Percentiles rank a stretch among this genome's conserved stretches.
Evolutionary conservation across 2,888 invertebrate genomes (phyloP).

Genomic region (Trachelus iudaicus): DNA sequence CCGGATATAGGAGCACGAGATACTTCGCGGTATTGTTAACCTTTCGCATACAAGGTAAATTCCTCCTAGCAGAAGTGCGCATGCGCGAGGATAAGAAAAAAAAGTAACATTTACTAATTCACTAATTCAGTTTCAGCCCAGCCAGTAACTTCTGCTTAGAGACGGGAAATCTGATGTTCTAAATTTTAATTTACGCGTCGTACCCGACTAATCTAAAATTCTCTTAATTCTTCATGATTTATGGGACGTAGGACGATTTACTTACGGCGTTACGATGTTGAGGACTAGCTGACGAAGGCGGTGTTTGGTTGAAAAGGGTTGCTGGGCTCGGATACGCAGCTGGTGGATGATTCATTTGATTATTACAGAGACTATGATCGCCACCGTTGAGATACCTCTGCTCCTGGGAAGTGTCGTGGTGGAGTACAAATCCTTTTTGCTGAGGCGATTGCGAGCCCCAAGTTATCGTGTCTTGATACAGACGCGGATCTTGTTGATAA

Average conservation of each 20-base stretch:
- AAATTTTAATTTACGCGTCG: too few species aligned
- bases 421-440: slow-evolving; percentile 75
- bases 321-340: slow-evolving; percentile 66
- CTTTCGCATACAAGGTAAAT: too few species aligned
- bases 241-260: slow-evolving; percentile 13
- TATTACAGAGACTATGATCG: slow-evolving; percentile 69
- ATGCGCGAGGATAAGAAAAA: too few species aligned
- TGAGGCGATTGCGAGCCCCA: slow-evolving; percentile 63
- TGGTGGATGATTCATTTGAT: slow-evolving; percentile 69
- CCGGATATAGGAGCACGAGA: too few species aligned
- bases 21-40: too few species aligned
- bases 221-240: too few species aligned
- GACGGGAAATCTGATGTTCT: too few species aligned
- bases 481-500: slow-evolving; percentile 58
- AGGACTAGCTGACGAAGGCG: slow-evolving; percentile 73
- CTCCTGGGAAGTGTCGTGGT: slow-evolving; percentile 68
- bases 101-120: too few species aligned
- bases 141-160: too few species aligned
- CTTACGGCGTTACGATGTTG: slow-evolving; percentile 71
- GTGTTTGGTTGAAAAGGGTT: slow-evolving; percentile 66
- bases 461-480: slow-evolving; percentile 60
- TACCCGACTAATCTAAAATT: too few species aligned
- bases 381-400: slow-evolving; percentile 76
- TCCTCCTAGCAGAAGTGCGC: too few species aligned
- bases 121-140: too few species aligned